These are phyloP conservation scores for Hylaea fasciaria DNA, from an alignment of 2,888 invertebrate species.

Conservation along the genomic window DNA sequence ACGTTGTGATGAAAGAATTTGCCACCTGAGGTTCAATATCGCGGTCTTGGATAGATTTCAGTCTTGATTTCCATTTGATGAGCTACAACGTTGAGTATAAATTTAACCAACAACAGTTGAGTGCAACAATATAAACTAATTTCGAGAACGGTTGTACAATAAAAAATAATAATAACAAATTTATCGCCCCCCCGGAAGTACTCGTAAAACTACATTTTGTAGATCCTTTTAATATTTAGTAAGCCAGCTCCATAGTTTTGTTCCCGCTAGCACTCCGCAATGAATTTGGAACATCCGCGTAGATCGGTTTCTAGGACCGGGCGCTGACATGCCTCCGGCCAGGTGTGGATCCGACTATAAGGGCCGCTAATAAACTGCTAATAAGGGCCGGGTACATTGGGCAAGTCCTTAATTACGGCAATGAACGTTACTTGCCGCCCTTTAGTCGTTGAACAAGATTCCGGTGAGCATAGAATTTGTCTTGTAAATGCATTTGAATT, in stretches of 20 bases:
- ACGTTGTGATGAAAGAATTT: not conserved
- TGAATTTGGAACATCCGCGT: slow-evolving; percentile 29
- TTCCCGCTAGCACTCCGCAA: slow-evolving; percentile 4
- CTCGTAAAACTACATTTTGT: no score
- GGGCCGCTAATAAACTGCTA: no score
- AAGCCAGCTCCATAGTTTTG: not conserved
- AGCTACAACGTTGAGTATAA: no score
- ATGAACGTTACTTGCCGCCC: slow-evolving; percentile 12
- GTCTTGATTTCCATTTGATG: no score
- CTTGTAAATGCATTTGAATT: slow-evolving; percentile 4
- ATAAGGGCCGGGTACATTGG: slow-evolving; percentile 13
- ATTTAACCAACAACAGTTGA: no score
- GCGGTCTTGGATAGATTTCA: no score
- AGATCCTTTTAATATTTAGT: no score
- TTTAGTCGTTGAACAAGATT: slow-evolving; percentile 9
- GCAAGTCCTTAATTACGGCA: slow-evolving; percentile 11
- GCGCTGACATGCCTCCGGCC: not conserved
- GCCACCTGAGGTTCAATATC: not conserved
- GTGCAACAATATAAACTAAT: no score
- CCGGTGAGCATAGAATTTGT: not conserved
- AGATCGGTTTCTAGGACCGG: slow-evolving; percentile 10
- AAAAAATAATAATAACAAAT: no score
- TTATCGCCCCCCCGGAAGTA: no score
- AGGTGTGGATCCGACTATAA: slow-evolving; percentile 25
- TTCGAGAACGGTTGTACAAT: no score